Evolutionary conservation across 2,797 vertebrate species (phyloP).

Genomic region (Limnodromus scolopaceus): DNA sequence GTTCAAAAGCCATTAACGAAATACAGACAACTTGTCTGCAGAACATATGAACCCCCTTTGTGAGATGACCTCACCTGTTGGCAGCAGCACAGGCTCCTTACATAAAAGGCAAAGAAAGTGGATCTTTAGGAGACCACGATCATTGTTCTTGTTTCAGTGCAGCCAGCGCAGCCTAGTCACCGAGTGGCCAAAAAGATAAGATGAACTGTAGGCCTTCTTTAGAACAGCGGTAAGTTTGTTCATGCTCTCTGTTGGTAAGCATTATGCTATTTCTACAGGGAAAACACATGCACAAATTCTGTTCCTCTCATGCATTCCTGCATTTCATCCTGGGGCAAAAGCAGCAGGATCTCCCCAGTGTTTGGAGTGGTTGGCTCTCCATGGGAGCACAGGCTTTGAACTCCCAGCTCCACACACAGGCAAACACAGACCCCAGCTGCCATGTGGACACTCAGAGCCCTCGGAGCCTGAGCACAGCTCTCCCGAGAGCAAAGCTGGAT

Average conservation of each 20-base stretch:
- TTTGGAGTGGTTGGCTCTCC: not conserved
- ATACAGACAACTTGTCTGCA: not conserved
- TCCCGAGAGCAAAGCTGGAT: not conserved
- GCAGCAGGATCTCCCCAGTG: fast-evolving
- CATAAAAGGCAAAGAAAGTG: slow-evolving; percentile 67
- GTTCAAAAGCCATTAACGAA: not conserved
- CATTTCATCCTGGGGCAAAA: not conserved
- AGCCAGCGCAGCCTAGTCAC: not conserved
- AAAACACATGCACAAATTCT: not conserved
- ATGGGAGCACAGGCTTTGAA: not conserved
- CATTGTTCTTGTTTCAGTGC: not conserved
- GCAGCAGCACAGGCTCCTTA: slow-evolving; percentile 46
- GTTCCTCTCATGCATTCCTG: not conserved
- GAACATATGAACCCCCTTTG: slow-evolving; percentile 13
- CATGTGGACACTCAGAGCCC: not conserved
- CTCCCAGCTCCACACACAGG: not conserved
- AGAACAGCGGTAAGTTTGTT: not conserved
- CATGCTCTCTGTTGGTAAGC: not conserved
- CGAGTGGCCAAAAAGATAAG: not conserved
- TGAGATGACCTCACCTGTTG: slow-evolving; percentile 67
- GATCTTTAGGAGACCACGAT: not conserved
- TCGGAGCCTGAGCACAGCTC: not conserved
- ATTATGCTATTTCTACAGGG: not conserved
- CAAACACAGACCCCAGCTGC: not conserved
- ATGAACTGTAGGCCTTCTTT: not conserved